phyloP scores from a whole-genome alignment of 35 echinoderm and acorn worm genomes.

The Amphiura filiformis region DNA sequence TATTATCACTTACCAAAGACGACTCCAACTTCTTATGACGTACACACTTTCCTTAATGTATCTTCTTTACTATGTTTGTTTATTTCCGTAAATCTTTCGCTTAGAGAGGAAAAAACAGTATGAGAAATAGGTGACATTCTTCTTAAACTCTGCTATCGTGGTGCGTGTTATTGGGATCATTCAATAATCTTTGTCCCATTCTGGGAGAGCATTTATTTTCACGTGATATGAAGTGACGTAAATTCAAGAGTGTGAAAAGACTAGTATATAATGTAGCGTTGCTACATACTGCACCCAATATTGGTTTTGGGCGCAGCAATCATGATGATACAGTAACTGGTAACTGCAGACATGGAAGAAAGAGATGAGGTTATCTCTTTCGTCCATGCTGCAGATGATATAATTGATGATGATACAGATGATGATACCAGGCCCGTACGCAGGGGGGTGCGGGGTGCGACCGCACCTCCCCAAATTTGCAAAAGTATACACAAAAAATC shows the following conservation, averaged over 20 bases:
- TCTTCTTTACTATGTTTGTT: not conserved
- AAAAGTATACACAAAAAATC: no score
- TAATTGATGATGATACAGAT: no score
- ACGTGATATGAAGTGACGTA: no score
- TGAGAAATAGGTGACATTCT: not conserved
- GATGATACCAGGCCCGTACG: no score
- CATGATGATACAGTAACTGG: no score
- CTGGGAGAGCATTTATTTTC: not conserved
- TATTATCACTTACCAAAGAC: not conserved
- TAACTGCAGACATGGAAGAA: no score
- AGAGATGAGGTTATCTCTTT: no score
- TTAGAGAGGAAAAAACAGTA: not conserved
- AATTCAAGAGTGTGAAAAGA: not conserved
- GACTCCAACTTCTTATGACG: not conserved
- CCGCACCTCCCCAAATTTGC: no score
- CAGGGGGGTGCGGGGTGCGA: no score
- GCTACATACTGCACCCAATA: not conserved
- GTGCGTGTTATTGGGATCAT: not conserved
- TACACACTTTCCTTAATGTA: not conserved
- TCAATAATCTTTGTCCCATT: not conserved
- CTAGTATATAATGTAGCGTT: not conserved
- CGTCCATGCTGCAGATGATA: no score
- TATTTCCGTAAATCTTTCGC: not conserved
- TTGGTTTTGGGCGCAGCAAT: not conserved
- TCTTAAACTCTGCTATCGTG: not conserved